Evolutionary conservation across 2,113 vertebrate genomes (phyloP), one percentile per base, ranked within the genome.

Genomic region (Agapornis roseicollis): DNA sequence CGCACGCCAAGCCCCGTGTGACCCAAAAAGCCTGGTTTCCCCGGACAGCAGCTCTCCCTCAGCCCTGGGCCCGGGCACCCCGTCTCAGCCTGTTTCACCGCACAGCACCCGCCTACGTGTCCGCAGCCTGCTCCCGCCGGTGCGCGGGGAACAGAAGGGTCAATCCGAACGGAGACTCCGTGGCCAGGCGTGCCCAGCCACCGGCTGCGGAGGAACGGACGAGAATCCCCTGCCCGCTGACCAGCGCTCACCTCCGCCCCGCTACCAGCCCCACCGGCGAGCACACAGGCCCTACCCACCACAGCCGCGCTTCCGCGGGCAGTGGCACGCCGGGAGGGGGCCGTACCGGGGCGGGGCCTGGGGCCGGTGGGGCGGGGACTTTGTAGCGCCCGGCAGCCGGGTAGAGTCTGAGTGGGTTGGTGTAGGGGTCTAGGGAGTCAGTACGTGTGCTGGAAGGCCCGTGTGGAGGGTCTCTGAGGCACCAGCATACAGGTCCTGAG

Each of bases 391-490:
- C 2, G 2, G 29, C 5, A 2, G 50, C 4, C 2, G 11, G 3
- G 2, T 9, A 5, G 46, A 2, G 17, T 1, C 3, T 6, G 19
- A 8, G 11, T n/a, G 44, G 14, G 16, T 3, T 5, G 19, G 3
- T 9, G 17, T 4, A 5, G 18, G 9, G 13, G 2, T 10, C 1
- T 3, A 7, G 2, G 23, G 6, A 1, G 6, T 0, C 3, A 1
- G 0, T 6, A 4, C 2, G 44, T 24, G 44, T 6, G 15, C 17
- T 23, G 37, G 10, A 3, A 7, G 11, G 6, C 0, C 41, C 1
- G 1, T 10, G 35, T 15, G 27, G 3, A 6, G 42, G 9, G 27
- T 18, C 27, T 42, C 10, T 6, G 55, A 14, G 37, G 10, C 55
- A 22, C 17, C 4, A 49, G 6, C 8, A 5, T 24, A 10, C 13